These are phyloP conservation scores for Lordiphosa collinella DNA, from an alignment of 1,140 invertebrate species.

Conservation along the genomic window DNA sequence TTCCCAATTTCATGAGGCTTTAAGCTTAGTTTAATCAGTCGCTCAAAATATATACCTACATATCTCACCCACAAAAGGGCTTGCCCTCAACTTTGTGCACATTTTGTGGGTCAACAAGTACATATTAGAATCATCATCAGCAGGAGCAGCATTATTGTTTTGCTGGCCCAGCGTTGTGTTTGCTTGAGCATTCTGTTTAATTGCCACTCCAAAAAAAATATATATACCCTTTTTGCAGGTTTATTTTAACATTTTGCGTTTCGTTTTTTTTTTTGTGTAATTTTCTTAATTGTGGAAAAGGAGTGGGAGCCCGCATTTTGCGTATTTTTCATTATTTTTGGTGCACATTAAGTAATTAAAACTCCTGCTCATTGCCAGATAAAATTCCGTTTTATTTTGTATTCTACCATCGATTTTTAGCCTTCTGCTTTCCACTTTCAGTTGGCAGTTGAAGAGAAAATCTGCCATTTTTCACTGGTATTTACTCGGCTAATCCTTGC, in stretches of 20 bases:
- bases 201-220: conserved; percentile 33
- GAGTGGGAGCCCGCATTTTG: conserved; percentile 2
- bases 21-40: conserved; percentile 58
- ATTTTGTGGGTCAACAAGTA: conserved; percentile 56
- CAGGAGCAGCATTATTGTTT: conserved; percentile 1
- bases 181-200: conserved; percentile 57
- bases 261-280: conserved; percentile 20
- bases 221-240: conserved; percentile 16
- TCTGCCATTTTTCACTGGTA: conserved; percentile 35
- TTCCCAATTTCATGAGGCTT: conserved; percentile 12
- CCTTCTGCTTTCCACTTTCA: conserved; percentile 13
- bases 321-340: conserved; percentile 21
- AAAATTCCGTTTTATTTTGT: conserved; percentile 39
- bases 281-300: conserved; percentile 9
- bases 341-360: conserved; percentile 16
- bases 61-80: neutral
- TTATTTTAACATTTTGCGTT: conserved; percentile 39
- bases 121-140: conserved; percentile 2
- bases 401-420: conserved; percentile 51
- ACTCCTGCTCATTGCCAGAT: conserved; percentile 7
- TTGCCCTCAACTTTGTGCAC: conserved; percentile 26
- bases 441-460: too few species aligned
- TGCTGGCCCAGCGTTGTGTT: conserved; percentile 32
- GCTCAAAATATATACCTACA: conserved; percentile 20
- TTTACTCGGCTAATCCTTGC: conserved; percentile 47